Evolutionary conservation across 2,797 vertebrate species (phyloP).

Genomic region (Dipus sagitta): DNA sequence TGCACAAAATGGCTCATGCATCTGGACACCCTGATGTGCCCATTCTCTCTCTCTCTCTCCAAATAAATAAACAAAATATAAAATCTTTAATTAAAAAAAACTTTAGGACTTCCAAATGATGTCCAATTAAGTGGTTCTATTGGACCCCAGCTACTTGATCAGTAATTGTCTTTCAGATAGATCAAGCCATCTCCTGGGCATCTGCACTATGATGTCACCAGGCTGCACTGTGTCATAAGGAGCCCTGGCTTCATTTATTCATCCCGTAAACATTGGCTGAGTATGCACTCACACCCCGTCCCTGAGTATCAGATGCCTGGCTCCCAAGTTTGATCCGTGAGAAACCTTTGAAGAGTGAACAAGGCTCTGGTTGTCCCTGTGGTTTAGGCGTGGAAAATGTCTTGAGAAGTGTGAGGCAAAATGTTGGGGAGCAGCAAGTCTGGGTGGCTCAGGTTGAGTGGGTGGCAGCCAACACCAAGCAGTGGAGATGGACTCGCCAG

Average conservation of each 20-base stretch:
- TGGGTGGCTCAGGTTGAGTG: neutral
- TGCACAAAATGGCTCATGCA: too few relatives aligned
- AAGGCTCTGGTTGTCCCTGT: neutral
- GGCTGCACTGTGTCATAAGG: neutral
- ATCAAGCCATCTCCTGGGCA: neutral
- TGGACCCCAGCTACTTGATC: neutral
- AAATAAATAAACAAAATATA: neutral
- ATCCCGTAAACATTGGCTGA: neutral
- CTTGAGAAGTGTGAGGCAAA: neutral
- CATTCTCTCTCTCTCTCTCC: too few relatives aligned
- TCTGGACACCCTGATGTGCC: too few relatives aligned
- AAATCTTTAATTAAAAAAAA: neutral
- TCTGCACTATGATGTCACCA: slow-evolving; percentile 68
- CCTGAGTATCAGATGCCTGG: neutral
- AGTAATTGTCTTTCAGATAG: neutral
- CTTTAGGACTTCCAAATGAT: neutral
- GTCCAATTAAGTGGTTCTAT: neutral
- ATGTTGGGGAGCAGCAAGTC: neutral
- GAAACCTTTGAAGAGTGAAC: neutral
- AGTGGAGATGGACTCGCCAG: neutral
- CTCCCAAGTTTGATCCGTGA: neutral
- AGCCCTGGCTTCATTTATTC: neutral
- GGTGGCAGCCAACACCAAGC: neutral
- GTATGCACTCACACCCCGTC: neutral
- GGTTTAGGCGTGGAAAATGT: neutral